Evolutionary conservation across 2,797 vertebrate species (phyloP).

Genomic region (Podargus strigoides): DNA sequence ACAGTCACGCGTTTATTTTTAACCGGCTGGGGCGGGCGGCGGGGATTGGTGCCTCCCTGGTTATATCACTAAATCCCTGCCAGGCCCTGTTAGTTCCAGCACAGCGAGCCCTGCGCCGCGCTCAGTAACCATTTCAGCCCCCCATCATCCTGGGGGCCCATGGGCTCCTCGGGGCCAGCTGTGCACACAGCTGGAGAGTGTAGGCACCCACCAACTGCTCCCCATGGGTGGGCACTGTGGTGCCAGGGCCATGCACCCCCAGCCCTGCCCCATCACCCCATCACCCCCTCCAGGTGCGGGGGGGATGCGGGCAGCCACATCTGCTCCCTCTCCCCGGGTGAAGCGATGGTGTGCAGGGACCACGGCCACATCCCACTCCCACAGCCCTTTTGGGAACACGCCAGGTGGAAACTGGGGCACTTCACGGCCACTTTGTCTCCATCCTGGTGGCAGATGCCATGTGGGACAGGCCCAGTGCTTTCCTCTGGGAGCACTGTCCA

Average conservation of each 20-base stretch:
- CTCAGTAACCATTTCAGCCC: conserved; percentile 50
- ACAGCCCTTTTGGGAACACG: background rate
- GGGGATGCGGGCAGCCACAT: background rate
- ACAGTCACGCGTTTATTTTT: conserved; percentile 66
- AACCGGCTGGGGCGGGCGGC: conserved; percentile 34
- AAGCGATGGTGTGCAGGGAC: fast-evolving
- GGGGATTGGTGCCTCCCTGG: conserved; percentile 59
- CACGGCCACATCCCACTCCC: fast-evolving
- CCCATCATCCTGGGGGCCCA: background rate
- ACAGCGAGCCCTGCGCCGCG: background rate
- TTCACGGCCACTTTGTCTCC: background rate
- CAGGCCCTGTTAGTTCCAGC: conserved; percentile 67
- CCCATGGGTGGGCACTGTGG: background rate
- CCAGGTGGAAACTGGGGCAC: background rate
- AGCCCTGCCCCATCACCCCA: background rate
- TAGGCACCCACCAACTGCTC: background rate
- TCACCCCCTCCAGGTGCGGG: fast-evolving
- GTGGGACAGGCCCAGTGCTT: background rate
- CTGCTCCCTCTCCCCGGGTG: background rate
- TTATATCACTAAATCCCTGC: conserved; percentile 70
- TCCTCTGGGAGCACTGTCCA: background rate
- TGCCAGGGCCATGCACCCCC: fast-evolving
- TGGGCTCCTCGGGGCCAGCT: background rate
- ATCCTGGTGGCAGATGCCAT: fast-evolving
- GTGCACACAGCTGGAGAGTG: fast-evolving